phyloP scores from a whole-genome alignment of 1,140 invertebrate genomes.

The Caenorhabditis remanei region DNA sequence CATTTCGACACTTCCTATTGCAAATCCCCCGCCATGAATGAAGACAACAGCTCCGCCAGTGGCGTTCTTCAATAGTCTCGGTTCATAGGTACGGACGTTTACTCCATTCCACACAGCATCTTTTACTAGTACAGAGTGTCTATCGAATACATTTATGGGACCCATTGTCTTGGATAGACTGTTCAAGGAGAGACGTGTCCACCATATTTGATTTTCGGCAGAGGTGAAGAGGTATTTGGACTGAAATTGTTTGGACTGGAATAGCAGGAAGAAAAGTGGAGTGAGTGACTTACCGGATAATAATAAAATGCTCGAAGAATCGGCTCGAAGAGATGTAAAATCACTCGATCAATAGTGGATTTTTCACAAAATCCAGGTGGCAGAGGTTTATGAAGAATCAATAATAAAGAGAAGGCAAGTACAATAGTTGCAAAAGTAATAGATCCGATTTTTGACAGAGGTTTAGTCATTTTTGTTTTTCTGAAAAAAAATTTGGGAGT shows the following conservation, averaged over 20 bases:
- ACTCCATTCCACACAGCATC: conserved; percentile 19
- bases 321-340: conserved; percentile 57
- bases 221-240: neutral
- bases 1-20: conserved; percentile 55
- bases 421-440: neutral
- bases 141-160: neutral
- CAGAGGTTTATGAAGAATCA: conserved; percentile 40
- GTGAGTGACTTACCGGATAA: conserved; percentile 55
- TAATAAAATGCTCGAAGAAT: conserved; percentile 49
- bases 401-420: neutral
- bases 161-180: neutral
- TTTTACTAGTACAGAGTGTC: neutral
- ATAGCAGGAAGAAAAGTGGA: neutral
- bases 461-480: neutral
- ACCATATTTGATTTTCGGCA: neutral
- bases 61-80: conserved; percentile 56
- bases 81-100: conserved; percentile 68
- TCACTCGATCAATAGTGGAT: conserved; percentile 21
- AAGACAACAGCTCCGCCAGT: conserved; percentile 71
- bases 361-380: conserved; percentile 35
- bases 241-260: neutral
- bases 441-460: neutral
- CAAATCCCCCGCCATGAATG: conserved; percentile 76
- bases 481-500: neutral
- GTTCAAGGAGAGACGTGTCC: neutral